Evolutionary conservation across 2,888 invertebrate species (phyloP).

Genomic region (Galerucella calmariensis): DNA sequence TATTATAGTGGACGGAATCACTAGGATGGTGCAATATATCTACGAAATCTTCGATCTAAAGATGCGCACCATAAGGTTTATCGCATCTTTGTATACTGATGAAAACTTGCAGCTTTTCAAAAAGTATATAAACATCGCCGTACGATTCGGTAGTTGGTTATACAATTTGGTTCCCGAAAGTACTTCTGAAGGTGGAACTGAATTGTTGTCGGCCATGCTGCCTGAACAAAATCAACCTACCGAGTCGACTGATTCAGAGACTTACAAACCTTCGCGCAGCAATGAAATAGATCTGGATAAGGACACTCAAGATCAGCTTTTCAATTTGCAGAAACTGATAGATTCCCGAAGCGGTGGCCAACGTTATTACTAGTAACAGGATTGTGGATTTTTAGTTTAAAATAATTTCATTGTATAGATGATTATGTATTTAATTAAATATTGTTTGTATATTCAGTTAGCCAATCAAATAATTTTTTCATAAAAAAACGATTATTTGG

Average conservation of each 20-base stretch:
- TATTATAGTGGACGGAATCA: constrained; percentile 34
- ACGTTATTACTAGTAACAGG: background rate
- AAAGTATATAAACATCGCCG: constrained; percentile 42
- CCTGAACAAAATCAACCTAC: constrained; percentile 29
- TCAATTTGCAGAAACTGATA: constrained; percentile 20
- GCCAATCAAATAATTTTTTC: too few species aligned
- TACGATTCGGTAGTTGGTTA: constrained; percentile 42
- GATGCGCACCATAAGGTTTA: constrained; percentile 46
- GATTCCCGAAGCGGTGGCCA: constrained; percentile 9
- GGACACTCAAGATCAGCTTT: constrained; percentile 2
- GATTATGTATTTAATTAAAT: background rate
- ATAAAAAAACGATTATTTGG: too few species aligned
- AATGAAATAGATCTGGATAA: constrained; percentile 14
- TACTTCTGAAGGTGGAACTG: constrained; percentile 30
- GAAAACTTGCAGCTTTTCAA: constrained; percentile 53
- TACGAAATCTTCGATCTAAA: constrained; percentile 52
- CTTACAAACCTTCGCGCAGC: background rate
- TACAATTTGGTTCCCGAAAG: constrained; percentile 39
- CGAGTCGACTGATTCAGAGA: background rate
- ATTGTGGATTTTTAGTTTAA: background rate
- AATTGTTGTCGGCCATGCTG: constrained; percentile 35
- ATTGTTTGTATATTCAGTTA: too few species aligned
- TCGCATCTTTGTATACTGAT: constrained; percentile 50
- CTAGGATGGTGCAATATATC: constrained; percentile 41
- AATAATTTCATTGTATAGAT: background rate